Percentiles rank a stretch among this genome's conserved stretches.
Conservation (phyloP, 2,888 invertebrate genomes). For the Neocrepidodera transversa region DNA sequence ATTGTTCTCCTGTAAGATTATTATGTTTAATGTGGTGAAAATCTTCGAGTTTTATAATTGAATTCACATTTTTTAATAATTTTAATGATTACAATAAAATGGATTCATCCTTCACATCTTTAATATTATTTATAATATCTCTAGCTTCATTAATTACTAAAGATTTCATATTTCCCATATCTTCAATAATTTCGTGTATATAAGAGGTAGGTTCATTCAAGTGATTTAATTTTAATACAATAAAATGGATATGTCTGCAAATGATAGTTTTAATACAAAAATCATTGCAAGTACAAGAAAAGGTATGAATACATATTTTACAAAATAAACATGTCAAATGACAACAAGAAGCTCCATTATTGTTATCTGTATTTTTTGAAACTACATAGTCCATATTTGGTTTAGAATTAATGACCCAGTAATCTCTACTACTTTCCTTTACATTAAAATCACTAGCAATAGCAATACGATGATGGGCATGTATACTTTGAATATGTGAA, state of each 20-base stretch:
- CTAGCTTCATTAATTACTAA: background rate
- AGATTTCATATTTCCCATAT: background rate
- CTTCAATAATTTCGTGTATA: background rate
- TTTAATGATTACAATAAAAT: background rate
- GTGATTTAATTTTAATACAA: background rate
- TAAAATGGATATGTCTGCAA: slow-evolving; percentile 14
- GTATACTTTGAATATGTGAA: background rate
- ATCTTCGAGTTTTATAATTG: background rate
- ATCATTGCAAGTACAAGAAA: slow-evolving; percentile 4
- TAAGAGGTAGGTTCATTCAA: background rate
- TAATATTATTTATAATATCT: too few relatives aligned
- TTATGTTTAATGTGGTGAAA: background rate
- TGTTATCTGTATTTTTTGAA: background rate
- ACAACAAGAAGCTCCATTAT: too few relatives aligned
- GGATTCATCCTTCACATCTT: background rate
- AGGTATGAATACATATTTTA: slow-evolving; percentile 7
- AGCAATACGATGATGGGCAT: background rate
- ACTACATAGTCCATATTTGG: background rate
- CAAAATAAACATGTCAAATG: slow-evolving; percentile 4
- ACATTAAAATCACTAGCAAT: background rate
- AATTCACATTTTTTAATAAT: background rate
- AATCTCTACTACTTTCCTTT: too few relatives aligned
- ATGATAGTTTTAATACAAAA: slow-evolving; percentile 11
- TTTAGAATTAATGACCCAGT: background rate
- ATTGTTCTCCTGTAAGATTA: background rate